Percentiles rank a stretch among this genome's conserved stretches.
phyloP scores from a whole-genome alignment of 2,113 vertebrate genomes.

The Esox niger region DNA sequence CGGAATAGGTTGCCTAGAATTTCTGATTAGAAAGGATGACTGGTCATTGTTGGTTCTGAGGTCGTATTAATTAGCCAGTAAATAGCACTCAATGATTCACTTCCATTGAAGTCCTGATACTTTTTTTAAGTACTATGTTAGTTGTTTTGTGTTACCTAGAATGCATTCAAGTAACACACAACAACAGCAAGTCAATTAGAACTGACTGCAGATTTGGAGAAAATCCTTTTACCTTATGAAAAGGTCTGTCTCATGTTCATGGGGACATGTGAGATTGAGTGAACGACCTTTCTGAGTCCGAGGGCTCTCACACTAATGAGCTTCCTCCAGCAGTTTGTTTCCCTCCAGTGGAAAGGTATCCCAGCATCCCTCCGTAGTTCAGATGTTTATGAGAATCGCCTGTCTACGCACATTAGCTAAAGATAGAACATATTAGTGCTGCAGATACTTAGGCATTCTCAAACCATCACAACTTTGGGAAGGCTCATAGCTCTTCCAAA shows the following conservation, averaged over 20 bases:
- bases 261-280: conserved; percentile 36
- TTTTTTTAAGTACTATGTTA: too few relatives aligned
- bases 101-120: too few relatives aligned
- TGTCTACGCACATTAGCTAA: neutral
- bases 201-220: neutral
- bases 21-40: too few relatives aligned
- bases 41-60: too few relatives aligned
- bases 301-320: conserved; percentile 3
- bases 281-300: conserved; percentile 44
- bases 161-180: too few relatives aligned
- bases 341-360: neutral
- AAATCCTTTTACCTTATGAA: neutral
- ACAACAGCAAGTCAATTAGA: neutral
- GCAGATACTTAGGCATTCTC: neutral
- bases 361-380: neutral
- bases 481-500: neutral
- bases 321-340: neutral
- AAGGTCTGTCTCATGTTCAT: neutral
- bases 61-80: too few relatives aligned
- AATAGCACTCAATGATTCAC: too few relatives aligned
- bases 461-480: too few relatives aligned
- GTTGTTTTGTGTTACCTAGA: too few relatives aligned
- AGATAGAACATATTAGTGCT: neutral
- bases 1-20: too few relatives aligned
- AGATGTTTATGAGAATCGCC: neutral